phyloP scores from a whole-genome alignment of 2,888 invertebrate genomes.

The Charanyca ferruginea region DNA sequence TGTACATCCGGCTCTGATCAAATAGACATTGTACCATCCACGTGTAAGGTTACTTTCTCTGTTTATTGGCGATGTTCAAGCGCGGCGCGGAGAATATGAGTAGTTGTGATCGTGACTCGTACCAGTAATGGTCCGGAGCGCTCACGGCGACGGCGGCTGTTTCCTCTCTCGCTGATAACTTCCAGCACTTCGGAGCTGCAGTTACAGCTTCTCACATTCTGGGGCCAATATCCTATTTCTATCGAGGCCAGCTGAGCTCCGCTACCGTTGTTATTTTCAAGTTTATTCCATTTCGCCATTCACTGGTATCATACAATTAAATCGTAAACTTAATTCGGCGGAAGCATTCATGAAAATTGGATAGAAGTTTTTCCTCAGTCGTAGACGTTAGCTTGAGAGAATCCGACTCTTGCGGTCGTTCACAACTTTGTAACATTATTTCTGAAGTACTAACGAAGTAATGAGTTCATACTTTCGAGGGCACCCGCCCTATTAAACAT shows the following conservation, averaged over 20 bases:
- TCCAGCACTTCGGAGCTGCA: constrained; percentile 32
- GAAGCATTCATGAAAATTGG: constrained; percentile 45
- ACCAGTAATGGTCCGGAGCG: constrained; percentile 30
- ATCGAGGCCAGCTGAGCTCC: constrained; percentile 26
- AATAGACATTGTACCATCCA: constrained; percentile 8
- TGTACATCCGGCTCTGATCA: constrained; percentile 43
- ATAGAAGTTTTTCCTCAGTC: constrained; percentile 42
- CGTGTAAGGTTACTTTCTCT: constrained; percentile 18
- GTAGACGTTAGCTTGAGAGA: constrained; percentile 30
- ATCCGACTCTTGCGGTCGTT: constrained; percentile 48
- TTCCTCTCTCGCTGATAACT: constrained; percentile 44
- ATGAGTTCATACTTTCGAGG: constrained; percentile 61
- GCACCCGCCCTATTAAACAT: constrained; percentile 52
- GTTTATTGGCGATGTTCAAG: constrained; percentile 27
- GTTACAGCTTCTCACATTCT: constrained; percentile 19
- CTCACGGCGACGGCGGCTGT: constrained; percentile 13
- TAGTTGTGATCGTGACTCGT: constrained; percentile 43
- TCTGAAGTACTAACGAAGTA: constrained; percentile 63
- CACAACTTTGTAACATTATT: constrained; percentile 61
- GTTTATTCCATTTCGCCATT: constrained; percentile 32
- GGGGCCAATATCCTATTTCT: constrained; percentile 42
- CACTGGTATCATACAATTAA: constrained; percentile 37
- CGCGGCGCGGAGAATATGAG: constrained; percentile 26
- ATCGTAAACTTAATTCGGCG: constrained; percentile 36
- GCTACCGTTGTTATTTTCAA: constrained; percentile 36